A percentile compares a stretch with the other conserved stretches of the same genome.
phyloP scores from a whole-genome alignment of 2,888 invertebrate species.

The Drosophila nigricruria region DNA sequence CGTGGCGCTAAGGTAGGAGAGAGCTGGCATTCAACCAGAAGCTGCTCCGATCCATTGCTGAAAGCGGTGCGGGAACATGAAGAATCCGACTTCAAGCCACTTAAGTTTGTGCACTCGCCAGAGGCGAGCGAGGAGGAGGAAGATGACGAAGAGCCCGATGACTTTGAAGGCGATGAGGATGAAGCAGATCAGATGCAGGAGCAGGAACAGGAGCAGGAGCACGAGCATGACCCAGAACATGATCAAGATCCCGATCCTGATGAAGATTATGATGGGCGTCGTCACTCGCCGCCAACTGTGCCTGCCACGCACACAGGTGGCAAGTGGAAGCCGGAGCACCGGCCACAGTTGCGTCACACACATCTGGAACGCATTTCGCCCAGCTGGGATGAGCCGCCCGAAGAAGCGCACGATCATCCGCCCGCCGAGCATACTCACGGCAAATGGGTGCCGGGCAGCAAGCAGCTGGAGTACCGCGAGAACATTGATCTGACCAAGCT shows the following conservation, averaged over 20 bases:
- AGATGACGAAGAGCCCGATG: conserved; percentile 86
- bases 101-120: conserved; percentile 78
- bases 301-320: conserved; percentile 88
- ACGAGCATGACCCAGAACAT: conserved; percentile 53
- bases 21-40: conserved; percentile 44
- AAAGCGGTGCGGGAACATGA: conserved; percentile 88
- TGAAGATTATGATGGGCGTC: conserved; percentile 57
- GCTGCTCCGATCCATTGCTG: conserved; percentile 86
- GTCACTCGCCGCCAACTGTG: conserved; percentile 84
- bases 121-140: conserved; percentile 84
- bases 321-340: conserved; percentile 91
- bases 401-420: conserved; percentile 86
- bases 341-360: conserved; percentile 71
- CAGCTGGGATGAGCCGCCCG: conserved; percentile 87
- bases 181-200: conserved; percentile 25
- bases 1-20: conserved; percentile 54
- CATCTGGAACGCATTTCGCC: conserved; percentile 80
- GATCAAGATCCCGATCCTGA: conserved; percentile 32
- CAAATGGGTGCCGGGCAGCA: conserved; percentile 92
- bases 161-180: conserved; percentile 82
- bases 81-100: conserved; percentile 83
- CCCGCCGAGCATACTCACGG: conserved; percentile 89
- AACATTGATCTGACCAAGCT: conserved; percentile 80
- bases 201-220: conserved; percentile 22
- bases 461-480: conserved; percentile 86